These are phyloP conservation scores for Mohoua ochrocephala DNA, from an alignment of 2,113 vertebrate species.

Conservation along the genomic window DNA sequence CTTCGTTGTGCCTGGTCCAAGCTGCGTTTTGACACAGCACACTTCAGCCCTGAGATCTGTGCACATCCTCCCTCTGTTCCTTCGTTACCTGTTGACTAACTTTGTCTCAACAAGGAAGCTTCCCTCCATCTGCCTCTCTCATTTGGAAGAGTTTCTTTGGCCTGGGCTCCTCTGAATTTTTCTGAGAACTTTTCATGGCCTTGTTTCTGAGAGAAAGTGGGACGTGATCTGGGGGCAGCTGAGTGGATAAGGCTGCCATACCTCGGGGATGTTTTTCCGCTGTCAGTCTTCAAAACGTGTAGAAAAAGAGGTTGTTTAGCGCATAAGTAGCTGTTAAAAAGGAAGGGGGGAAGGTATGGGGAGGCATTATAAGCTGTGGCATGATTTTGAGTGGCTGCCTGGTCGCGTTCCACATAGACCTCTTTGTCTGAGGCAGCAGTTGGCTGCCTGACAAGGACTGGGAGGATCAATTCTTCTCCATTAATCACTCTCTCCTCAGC, in stretches of 20 bases:
- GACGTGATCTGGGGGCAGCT: neutral
- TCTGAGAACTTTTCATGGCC: neutral
- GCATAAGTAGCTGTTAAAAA: constrained; percentile 24
- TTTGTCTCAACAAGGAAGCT: neutral
- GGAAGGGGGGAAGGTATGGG: neutral
- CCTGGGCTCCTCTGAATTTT: neutral
- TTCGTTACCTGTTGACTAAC: neutral
- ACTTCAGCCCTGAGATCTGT: neutral
- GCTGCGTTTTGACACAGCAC: neutral
- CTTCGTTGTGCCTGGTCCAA: neutral
- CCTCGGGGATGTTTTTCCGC: neutral
- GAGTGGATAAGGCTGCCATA: neutral
- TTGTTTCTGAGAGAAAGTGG: neutral
- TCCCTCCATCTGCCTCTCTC: neutral
- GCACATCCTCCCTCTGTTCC: neutral
- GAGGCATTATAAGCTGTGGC: constrained; percentile 29
- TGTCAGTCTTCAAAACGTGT: neutral
- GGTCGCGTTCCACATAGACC: neutral
- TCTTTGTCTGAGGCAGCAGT: constrained; percentile 8
- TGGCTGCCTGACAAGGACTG: neutral
- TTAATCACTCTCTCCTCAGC: neutral
- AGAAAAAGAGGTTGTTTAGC: neutral
- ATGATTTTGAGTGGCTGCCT: constrained; percentile 22
- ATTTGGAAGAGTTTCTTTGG: neutral
- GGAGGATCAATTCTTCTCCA: constrained; percentile 37